Base-by-base conservation (phyloP, 1,140 invertebrate genomes). In the Drosophila micromelanica region DNA sequence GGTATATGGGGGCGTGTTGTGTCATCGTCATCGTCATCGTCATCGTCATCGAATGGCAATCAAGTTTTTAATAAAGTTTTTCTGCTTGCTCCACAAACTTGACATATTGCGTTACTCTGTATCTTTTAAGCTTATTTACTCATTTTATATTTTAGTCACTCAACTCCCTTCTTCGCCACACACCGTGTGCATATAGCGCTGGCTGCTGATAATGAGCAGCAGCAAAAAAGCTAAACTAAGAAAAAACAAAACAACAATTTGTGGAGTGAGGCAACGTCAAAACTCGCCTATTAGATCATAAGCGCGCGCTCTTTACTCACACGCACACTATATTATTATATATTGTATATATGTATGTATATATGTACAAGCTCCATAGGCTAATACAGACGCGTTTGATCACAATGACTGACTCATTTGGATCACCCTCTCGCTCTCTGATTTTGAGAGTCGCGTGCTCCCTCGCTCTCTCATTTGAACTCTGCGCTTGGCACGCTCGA, bases 221-320 rank as follows among this genome's bases (percentile, higher is more conserved):
- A 59, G 63, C 30, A 57, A 57, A 65, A 65, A 46, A 27, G 6
- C 27, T 9, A 35, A 40, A 49, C 4, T 45, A 49, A 35, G 51
- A 38, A 52, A 27, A 60, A 40, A 13, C 17, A 9, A 59, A 48
- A 59, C 15, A 40, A 40, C 42, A 61, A 52, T 20, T 32, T 35
- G 52, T 67, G 61, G 52, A 81, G 70, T 86, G 78, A 86, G 77
- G 74, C 78, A 80, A 86, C 74, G 55, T 64, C 70, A 76, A 73
- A 77, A 54, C 60, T 68, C 46, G 54, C 73, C 63, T 73, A 87
- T 87, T 89, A 87, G 82, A 87, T 87, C 82, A 87, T 87, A 87
- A 68, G 56, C 46, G 23, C 35, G 48, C 63, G 32, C 70, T 73
- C 40, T 59, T 61, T 35, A 23, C 46, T 9, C 51, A 59, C 60